Base-by-base conservation (phyloP, 2,797 vertebrate species). In the Gallinago stenura region DNA sequence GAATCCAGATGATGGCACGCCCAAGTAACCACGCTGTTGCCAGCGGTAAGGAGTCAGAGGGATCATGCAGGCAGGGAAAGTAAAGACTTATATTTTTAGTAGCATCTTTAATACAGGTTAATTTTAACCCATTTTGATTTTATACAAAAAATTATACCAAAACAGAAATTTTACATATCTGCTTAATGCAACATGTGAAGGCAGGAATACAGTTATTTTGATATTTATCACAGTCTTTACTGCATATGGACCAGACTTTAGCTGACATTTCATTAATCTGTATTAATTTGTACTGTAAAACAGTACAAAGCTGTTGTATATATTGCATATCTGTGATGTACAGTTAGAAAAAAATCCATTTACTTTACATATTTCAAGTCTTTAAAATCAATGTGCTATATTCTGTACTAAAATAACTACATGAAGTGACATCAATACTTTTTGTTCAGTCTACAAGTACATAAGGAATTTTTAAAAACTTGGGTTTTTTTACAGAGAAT, bases 341-440 rank as follows among this genome's bases (percentile, higher is more conserved):
- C 66, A 22, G 45, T 21, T 95, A 77, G 71, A 87, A 94, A 94
- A 94, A 86, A 82, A 39, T 86, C 86, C 68, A 77, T 96, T 97
- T 88, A 81, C 56, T 93, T 95, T 95, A 72, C 66, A 57, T 87
- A 94, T 96, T 95, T 96, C 84, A 93, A 95, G 92, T 84, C 43
- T 78, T 87, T 76, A 71, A 77, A 75, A 89, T 94, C 89, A 91
- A 87, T 89, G 94, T 4, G 12, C 37, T 88, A 53, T 83, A 51
- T 87, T 92, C 83, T 82, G 86, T 83, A 75, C 58, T 56, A 39
- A 90, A 91, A 75, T 30, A 26, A 80, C 41, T 88, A 37, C 51
- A 53, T 58, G 66, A 93, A 92, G 76, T 87, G 64, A 70, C 66
- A 93, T 87, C 83, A 79, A 58, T 94, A 84, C 39, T 68, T 80